phyloP scores from a whole-genome alignment of 2,888 invertebrate species.

The Tetramorium bicarinatum region DNA sequence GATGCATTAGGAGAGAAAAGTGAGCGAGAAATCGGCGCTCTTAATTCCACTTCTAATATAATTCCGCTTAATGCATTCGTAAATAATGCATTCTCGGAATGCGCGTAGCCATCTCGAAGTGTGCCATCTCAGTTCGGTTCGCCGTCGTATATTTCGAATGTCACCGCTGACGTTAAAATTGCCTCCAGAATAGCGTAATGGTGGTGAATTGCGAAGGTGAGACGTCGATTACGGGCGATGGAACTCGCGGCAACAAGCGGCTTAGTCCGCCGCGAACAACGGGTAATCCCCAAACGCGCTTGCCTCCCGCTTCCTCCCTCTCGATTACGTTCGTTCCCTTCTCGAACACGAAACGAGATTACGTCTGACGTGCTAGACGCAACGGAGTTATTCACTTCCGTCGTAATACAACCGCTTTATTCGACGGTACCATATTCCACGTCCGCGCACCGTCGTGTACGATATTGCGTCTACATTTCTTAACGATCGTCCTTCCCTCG shows the following conservation, averaged over 20 bases:
- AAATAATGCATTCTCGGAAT: constrained; percentile 73
- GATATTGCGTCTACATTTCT: constrained; percentile 56
- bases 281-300: constrained; percentile 24
- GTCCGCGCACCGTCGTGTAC: neutral
- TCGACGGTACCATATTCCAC: constrained; percentile 49
- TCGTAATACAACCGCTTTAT: constrained; percentile 61
- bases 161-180: constrained; percentile 49
- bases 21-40: constrained; percentile 41
- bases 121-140: neutral
- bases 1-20: constrained; percentile 40
- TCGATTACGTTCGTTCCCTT: constrained; percentile 36
- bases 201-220: constrained; percentile 19
- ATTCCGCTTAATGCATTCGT: constrained; percentile 63
- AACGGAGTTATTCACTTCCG: constrained; percentile 61
- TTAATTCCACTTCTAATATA: constrained; percentile 68
- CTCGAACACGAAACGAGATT: constrained; percentile 45
- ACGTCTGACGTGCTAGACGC: constrained; percentile 44
- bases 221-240: constrained; percentile 48
- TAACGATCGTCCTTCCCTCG: constrained; percentile 34
- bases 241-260: constrained; percentile 40
- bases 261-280: constrained; percentile 35
- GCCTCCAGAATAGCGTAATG: constrained; percentile 4
- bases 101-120: neutral
- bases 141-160: neutral
- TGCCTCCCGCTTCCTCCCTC: constrained; percentile 10